Conservation (phyloP, 2,797 vertebrate species). For the Phalloptychus januarius region DNA sequence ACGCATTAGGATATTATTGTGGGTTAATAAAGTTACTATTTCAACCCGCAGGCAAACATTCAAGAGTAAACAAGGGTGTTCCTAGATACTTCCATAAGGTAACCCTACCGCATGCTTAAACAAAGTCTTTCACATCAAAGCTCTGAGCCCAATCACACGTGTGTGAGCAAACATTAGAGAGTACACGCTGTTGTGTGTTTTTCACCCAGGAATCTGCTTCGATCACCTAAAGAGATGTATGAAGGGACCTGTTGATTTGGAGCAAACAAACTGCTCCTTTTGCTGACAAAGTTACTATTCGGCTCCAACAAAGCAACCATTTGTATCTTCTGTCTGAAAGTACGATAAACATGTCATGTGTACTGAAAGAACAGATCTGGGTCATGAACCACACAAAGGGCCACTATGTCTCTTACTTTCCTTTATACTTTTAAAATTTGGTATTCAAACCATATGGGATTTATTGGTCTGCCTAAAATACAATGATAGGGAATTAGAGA, state of each 20-base stretch:
- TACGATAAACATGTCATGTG: not conserved
- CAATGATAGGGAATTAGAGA: not conserved
- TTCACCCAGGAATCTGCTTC: conserved; percentile 53
- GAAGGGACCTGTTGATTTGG: conserved; percentile 35
- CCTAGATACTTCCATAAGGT: conserved; percentile 7
- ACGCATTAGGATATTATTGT: not conserved
- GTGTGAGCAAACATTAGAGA: conserved; percentile 37
- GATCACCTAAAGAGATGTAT: conserved; percentile 33
- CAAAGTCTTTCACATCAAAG: conserved; percentile 4
- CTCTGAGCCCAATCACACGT: conserved; percentile 17
- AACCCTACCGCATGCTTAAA: conserved; percentile 12
- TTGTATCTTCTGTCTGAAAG: conserved; percentile 10
- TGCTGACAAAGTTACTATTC: conserved; percentile 38
- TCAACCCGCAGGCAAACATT: conserved; percentile 41
- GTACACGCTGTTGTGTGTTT: conserved; percentile 29
- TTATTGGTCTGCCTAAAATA: conserved; percentile 1
- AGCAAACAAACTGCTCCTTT: conserved; percentile 45
- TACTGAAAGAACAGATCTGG: conserved; percentile 8
- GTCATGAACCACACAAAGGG: conserved; percentile 18
- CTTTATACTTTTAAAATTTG: conserved; percentile 1
- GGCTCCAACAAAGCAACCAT: conserved; percentile 45
- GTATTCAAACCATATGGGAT: not conserved
- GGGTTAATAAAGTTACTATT: conserved; percentile 42
- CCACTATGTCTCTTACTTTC: conserved; percentile 4
- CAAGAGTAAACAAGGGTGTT: conserved; percentile 57